These are phyloP conservation scores for Troides helena DNA, from an alignment of 2,888 invertebrate genomes.

Conservation along the genomic window DNA sequence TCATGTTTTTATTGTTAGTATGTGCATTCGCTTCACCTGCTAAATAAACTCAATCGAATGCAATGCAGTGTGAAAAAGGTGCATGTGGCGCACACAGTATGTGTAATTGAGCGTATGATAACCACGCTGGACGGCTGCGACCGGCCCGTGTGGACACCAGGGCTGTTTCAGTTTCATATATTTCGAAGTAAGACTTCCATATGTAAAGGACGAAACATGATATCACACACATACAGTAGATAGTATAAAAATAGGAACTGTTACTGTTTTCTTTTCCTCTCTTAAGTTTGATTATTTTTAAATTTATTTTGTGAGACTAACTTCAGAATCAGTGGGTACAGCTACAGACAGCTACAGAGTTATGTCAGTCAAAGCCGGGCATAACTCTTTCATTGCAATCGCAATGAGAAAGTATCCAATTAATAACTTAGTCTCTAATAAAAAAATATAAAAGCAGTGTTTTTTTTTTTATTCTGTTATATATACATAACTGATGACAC, in stretches of 20 bases:
- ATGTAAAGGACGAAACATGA: background rate
- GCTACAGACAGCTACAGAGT: too few species aligned
- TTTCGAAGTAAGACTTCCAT: background rate
- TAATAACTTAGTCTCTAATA: too few species aligned
- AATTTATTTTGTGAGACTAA: too few species aligned
- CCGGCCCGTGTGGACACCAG: conserved; percentile 34
- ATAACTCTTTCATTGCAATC: too few species aligned
- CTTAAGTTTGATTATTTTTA: too few species aligned
- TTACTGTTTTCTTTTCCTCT: too few species aligned
- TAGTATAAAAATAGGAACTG: too few species aligned
- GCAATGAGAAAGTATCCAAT: too few species aligned
- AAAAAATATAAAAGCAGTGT: background rate
- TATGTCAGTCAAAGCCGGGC: too few species aligned
- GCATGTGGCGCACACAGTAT: conserved; percentile 41
- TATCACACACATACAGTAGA: too few species aligned
- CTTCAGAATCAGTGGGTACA: too few species aligned
- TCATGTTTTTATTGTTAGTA: conserved; percentile 7
- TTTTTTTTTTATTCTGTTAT: background rate
- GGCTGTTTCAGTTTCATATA: conserved; percentile 20
- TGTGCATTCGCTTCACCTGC: conserved; percentile 16
- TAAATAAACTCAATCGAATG: conserved; percentile 27
- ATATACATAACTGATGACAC: background rate
- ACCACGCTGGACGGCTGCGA: conserved; percentile 59
- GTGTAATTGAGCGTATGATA: conserved; percentile 74
- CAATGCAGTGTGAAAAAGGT: conserved; percentile 32